Base-by-base conservation (phyloP, 2,113 vertebrate species). In the Ahaetulla prasina region DNA sequence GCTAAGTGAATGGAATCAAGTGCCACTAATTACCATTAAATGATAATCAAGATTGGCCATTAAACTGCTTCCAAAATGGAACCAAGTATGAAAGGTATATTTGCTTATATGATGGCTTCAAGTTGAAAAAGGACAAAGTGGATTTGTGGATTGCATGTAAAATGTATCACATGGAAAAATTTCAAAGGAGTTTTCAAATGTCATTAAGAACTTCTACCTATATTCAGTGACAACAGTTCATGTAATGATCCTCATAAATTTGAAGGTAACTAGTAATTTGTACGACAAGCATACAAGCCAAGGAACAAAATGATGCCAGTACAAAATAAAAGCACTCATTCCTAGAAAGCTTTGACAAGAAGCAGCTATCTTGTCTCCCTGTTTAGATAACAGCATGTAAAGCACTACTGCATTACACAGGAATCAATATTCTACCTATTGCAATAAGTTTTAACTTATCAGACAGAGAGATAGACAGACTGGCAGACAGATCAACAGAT, bases 301-400 rank as follows among this genome's bases (percentile, higher is more conserved):
- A 86, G 22, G 87, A 30, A 20, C 8, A 54, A 80, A 91, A 63
- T 43, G 50, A 16, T 90, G 60, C 57, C 90, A 55, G 92, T 63
- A 3, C 93, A 92, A 95, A 92, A 39, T 45, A 85, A 90, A 85
- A 89, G 92, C 92, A 54, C n/a, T 27, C 35, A 89, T 54, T 95
- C 94, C 95, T 23, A 47, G 91, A 94, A 91, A 43, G 54, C n/a
- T 86, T 94, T 93, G 95, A 93, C 90, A 92, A 45, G 88, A 74
- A 94, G 84, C 1, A 63, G 74, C 93, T 95, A 35, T 95, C 93
- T 96, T 92, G 88, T 94, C 90, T 94, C 91, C 53, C 57, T 88
- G 88, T 95, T 95, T 95, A 94, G 95, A 93, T 57, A 93, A 63
- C 91, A 39, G 52, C 94, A 93, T 92, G 94, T 94, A 94, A 91